Base-by-base conservation (phyloP, 1,140 invertebrate species). In the Whitmania pigra region DNA sequence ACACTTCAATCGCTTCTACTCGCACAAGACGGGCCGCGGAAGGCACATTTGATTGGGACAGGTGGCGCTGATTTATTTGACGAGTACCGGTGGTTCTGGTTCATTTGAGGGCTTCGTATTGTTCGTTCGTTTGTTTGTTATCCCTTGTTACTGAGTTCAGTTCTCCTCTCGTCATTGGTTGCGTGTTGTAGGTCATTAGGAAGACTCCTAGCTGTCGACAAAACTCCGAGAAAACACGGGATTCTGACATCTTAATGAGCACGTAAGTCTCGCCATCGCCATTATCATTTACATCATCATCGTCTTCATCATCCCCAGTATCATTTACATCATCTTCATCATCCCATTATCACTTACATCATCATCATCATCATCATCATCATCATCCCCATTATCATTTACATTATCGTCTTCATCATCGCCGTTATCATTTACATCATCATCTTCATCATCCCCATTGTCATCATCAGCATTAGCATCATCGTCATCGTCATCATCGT, bases 1-100 rank as follows among this genome's bases (percentile, higher is more conserved):
- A 83, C 97, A 97, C 85, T 97, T 97, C 85, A 92, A 94, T 78
- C 96, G 96, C 91, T 97, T 96, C 85, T 97, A 97, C 85, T 94
- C 92, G 67, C 81, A 82, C 73, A 80, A 73, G 66, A 71, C 68
- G 25, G 67, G 73, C 20, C 20, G 70, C 27, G 73, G 73, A 17
- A 22, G 73, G 25, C 66, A 73, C 53, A 70, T 73, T 15, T 73
- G 68, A 73, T 49, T 5, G 36, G 81, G 82, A 71, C 43, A 2
- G 20, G 11, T 27, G 29, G 13, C 20, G 29, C 29, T 63, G 3
- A 63, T 13, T 63, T 9, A 18, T 13, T 49, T 11, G 9, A 13
- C n/a, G n/a, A n/a, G n/a, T n/a, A 71, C 43, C n/a, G 20, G 11
- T 27, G 29, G 13, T 63, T 4, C 29, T 63, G 3, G 20, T 13